Evolutionary conservation across 2,113 vertebrate genomes (phyloP).

Genomic region (Alethe diademata): DNA sequence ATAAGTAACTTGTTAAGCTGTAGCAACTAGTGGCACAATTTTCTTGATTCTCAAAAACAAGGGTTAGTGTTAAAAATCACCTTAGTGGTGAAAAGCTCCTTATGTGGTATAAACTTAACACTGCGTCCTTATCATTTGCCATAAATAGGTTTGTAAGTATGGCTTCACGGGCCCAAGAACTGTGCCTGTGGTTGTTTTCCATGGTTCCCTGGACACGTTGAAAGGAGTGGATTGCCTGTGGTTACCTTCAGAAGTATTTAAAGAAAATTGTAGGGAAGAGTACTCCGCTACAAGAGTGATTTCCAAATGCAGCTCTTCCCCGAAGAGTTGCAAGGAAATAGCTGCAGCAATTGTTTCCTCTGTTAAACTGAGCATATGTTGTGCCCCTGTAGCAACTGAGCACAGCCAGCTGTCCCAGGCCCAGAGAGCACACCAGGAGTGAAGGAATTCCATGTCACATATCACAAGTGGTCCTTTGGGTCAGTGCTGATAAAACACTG

Average conservation of each 20-base stretch:
- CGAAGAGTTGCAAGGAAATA: background rate
- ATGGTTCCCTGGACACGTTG: background rate
- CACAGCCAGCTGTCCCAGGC: background rate
- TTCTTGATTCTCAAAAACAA: background rate
- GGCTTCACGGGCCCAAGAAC: background rate
- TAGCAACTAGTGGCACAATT: background rate
- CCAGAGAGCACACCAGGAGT: background rate
- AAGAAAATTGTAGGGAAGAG: background rate
- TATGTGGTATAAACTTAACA: background rate
- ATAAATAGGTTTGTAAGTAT: constrained; percentile 26
- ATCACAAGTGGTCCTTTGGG: constrained; percentile 22
- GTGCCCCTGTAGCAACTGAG: background rate
- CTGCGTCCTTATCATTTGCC: background rate
- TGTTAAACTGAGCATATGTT: background rate
- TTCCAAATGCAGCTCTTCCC: background rate
- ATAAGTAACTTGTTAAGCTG: background rate
- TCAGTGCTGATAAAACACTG: background rate
- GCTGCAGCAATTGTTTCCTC: background rate
- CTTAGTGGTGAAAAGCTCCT: background rate
- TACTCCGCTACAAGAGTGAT: background rate
- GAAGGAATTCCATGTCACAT: background rate
- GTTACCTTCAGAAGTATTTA: constrained; percentile 8
- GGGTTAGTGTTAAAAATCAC: background rate
- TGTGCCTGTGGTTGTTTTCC: background rate
- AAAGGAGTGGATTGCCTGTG: background rate